A percentile compares a stretch with the other conserved stretches of the same genome.
Evolutionary conservation across 2,113 vertebrate genomes (phyloP).

Genomic region (Xyrauchen texanus): DNA sequence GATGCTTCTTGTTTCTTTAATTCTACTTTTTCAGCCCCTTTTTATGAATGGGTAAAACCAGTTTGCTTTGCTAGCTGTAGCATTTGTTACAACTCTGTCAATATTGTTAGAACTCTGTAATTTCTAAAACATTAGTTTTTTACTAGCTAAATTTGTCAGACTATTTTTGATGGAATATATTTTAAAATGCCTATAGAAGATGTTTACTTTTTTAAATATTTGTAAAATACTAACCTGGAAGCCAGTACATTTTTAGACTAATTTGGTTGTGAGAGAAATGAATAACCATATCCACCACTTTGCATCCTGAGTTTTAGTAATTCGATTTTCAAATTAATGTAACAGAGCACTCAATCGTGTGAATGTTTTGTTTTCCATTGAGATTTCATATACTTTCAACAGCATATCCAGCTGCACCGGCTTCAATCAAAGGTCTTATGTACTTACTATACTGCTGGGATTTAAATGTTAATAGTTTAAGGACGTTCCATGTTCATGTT

Average conservation of each 20-base stretch:
- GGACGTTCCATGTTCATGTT: conserved; percentile 65
- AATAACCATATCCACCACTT: conserved; percentile 67
- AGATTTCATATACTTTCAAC: conserved; percentile 43
- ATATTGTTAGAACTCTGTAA: conserved; percentile 45
- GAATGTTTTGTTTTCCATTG: conserved; percentile 19
- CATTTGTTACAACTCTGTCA: not conserved
- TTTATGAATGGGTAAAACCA: conserved; percentile 50
- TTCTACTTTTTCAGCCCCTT: conserved; percentile 46
- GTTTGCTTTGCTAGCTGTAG: not conserved
- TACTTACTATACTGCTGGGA: conserved; percentile 62
- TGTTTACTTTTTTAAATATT: conserved; percentile 82
- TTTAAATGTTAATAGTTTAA: conserved; percentile 54
- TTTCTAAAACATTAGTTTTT: conserved; percentile 76
- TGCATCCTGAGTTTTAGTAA: conserved; percentile 57
- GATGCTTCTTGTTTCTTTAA: conserved; percentile 38
- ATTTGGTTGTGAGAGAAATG: conserved; percentile 63
- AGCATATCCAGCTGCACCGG: conserved; percentile 62
- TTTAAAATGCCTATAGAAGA: conserved; percentile 81
- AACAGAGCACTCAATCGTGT: conserved; percentile 9
- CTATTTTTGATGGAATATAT: conserved; percentile 86
- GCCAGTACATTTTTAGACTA: conserved; percentile 57
- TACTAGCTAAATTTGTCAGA: conserved; percentile 79
- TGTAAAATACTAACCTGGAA: conserved; percentile 77
- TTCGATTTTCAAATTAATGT: conserved; percentile 48
- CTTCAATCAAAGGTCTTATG: conserved; percentile 68